Percentiles rank a stretch among this genome's conserved stretches.
These are phyloP conservation scores for Oriolus oriolus DNA, from an alignment of 2,113 vertebrate genomes.

Conservation along the genomic window DNA sequence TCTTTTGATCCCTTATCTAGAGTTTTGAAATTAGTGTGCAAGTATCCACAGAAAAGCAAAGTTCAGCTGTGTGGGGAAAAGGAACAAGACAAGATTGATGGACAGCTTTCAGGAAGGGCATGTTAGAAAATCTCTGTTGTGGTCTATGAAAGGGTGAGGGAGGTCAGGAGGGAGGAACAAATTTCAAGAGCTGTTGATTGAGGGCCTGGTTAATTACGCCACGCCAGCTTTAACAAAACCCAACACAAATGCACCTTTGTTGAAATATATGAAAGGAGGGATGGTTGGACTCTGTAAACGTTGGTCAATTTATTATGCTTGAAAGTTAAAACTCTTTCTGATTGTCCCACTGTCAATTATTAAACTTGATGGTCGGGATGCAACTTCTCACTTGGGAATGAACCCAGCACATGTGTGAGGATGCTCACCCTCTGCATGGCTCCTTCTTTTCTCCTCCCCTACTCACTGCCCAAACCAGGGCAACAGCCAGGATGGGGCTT, in stretches of 20 bases:
- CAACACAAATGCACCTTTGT: background rate
- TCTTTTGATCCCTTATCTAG: background rate
- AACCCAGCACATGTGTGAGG: fast-evolving
- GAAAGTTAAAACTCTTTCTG: background rate
- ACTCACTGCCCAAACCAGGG: background rate
- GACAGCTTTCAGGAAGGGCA: background rate
- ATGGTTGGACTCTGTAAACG: background rate
- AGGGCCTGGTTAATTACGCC: background rate
- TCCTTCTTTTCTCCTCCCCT: background rate
- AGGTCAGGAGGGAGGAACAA: background rate
- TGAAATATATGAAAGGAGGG: background rate
- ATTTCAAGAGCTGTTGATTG: background rate
- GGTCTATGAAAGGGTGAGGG: background rate
- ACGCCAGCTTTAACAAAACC: background rate
- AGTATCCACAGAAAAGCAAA: background rate
- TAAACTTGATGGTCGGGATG: background rate
- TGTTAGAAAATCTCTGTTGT: background rate
- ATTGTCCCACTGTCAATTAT: background rate
- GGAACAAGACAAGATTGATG: background rate
- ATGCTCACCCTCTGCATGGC: background rate
- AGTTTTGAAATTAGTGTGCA: background rate
- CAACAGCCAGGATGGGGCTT: background rate
- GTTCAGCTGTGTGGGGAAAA: background rate
- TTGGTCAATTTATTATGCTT: background rate
- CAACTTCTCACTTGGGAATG: background rate